Conservation (phyloP, 2,888 invertebrate species). For the Ptilodon capucinus region DNA sequence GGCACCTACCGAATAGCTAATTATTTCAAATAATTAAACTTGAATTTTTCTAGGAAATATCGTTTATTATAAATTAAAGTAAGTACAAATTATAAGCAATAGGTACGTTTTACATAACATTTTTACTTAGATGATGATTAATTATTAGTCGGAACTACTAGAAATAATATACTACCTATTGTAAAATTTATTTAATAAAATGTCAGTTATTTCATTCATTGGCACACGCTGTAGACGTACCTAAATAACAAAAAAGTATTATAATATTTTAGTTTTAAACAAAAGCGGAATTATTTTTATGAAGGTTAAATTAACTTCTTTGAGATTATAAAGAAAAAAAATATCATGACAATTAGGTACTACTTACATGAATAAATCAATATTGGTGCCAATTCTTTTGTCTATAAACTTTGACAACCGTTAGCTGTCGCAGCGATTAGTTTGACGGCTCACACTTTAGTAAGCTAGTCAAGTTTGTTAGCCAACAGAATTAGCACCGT, state of each 20-base stretch:
- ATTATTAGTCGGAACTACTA: not conserved
- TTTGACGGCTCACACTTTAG: too few species aligned
- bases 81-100: constrained; percentile 42
- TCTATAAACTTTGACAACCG: too few species aligned
- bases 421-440: too few species aligned
- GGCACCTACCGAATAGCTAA: too few species aligned
- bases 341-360: constrained; percentile 24
- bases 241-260: not conserved
- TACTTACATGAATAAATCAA: constrained; percentile 12
- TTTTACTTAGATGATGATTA: constrained; percentile 14
- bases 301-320: not conserved
- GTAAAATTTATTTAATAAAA: not conserved
- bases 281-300: not conserved
- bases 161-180: too few species aligned
- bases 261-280: not conserved
- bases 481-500: too few species aligned
- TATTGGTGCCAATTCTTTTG: too few species aligned
- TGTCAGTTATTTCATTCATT: not conserved
- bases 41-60: constrained; percentile 27
- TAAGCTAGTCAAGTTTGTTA: too few species aligned
- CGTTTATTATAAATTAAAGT: constrained; percentile 34
- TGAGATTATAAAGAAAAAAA: constrained; percentile 6
- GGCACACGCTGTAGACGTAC: not conserved
- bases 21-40: constrained; percentile 13
- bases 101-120: constrained; percentile 31